A percentile compares a stretch with the other conserved stretches of the same genome.
These are phyloP conservation scores for Zoanthus solanderi DNA, from an alignment of 92 coral and sea anemone species.

Conservation along the genomic window DNA sequence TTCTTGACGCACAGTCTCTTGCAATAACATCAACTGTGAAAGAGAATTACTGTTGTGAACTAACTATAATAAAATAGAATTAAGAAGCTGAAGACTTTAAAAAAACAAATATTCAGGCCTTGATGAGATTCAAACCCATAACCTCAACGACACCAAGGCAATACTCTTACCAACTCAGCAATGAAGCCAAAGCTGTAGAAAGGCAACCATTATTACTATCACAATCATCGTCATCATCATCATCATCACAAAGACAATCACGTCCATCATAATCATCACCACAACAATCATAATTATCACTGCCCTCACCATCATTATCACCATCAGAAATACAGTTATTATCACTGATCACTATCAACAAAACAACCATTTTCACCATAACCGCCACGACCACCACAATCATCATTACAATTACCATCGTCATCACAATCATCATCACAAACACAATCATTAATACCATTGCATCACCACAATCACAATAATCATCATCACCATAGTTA, in stretches of 20 bases:
- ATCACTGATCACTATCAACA: too few relatives aligned
- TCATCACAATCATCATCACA: too few relatives aligned
- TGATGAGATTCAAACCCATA: background rate
- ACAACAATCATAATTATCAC: background rate
- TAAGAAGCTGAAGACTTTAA: background rate
- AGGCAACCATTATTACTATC: background rate
- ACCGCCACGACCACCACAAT: too few relatives aligned
- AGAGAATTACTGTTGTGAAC: background rate
- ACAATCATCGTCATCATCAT: background rate
- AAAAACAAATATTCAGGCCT: too few relatives aligned
- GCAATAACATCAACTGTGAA: slow-evolving; percentile 73
- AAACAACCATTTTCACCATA: too few relatives aligned
- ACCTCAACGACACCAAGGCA: background rate
- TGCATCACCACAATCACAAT: too few relatives aligned
- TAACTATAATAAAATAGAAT: background rate
- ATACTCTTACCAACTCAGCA: background rate
- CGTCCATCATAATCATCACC: too few relatives aligned
- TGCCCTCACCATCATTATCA: background rate
- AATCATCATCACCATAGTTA: too few relatives aligned
- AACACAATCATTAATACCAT: too few relatives aligned
- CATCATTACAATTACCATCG: too few relatives aligned
- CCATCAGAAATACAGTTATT: background rate
- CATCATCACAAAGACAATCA: background rate
- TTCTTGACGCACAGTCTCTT: slow-evolving; percentile 99
- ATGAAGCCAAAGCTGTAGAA: background rate